These are phyloP conservation scores for Xiphophorus maculatus DNA, from an alignment of 2,113 vertebrate species.

Conservation along the genomic window DNA sequence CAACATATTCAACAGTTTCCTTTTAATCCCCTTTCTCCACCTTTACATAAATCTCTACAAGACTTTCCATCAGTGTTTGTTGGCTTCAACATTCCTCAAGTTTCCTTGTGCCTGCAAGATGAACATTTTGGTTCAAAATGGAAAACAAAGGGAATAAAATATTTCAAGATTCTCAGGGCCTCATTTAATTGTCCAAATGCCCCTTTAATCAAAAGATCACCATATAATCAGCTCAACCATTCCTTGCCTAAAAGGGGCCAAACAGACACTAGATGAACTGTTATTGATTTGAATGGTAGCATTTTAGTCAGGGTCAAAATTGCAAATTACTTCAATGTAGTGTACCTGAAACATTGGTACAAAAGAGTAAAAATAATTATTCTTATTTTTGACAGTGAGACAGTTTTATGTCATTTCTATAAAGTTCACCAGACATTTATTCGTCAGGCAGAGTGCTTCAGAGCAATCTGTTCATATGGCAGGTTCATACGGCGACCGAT, in stretches of 20 bases:
- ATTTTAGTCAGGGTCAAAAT: constrained; percentile 40
- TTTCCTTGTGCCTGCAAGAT: constrained; percentile 24
- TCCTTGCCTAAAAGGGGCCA: constrained; percentile 28
- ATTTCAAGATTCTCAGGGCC: constrained; percentile 76
- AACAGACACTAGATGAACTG: constrained; percentile 17
- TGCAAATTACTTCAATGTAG: constrained; percentile 40
- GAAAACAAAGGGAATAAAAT: constrained; percentile 28
- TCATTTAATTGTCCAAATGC: constrained; percentile 64
- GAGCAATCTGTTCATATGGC: constrained; percentile 28
- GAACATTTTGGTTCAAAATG: constrained; percentile 42
- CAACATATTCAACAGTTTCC: constrained; percentile 6
- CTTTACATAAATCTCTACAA: constrained; percentile 4
- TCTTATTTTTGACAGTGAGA: constrained; percentile 18
- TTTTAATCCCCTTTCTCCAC: constrained; percentile 1
- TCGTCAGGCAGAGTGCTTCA: constrained; percentile 16
- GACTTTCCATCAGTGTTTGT: constrained; percentile 6
- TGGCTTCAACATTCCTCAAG: background rate
- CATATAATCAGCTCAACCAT: constrained; percentile 25
- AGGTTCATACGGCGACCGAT: constrained; percentile 25
- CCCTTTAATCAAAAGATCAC: constrained; percentile 46
- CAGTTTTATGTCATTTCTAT: constrained; percentile 35
- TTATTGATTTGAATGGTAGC: constrained; percentile 42
- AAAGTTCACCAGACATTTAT: constrained; percentile 15
- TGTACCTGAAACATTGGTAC: constrained; percentile 25
- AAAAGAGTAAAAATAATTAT: constrained; percentile 46